Percentiles rank a stretch among this genome's conserved stretches.
These are phyloP conservation scores for Drosophila koepferae DNA, from an alignment of 2,888 invertebrate species.

Conservation along the genomic window DNA sequence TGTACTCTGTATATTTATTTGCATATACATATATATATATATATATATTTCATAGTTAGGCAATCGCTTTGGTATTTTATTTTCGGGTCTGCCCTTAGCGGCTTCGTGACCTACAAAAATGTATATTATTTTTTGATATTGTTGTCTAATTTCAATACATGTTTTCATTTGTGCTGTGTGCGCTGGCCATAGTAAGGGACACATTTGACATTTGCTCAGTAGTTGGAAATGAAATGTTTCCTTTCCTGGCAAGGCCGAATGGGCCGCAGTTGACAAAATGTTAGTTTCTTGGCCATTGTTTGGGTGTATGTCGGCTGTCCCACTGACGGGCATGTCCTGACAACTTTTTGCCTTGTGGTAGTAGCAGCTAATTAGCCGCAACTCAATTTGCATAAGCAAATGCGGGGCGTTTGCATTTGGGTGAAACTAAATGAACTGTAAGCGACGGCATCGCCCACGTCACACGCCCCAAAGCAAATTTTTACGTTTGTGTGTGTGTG, in stretches of 20 bases:
- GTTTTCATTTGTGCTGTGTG: slow-evolving; percentile 25
- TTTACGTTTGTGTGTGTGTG: background rate
- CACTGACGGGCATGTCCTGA: slow-evolving; percentile 12
- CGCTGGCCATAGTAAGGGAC: slow-evolving; percentile 28
- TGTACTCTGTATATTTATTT: slow-evolving; percentile 14
- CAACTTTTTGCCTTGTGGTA: slow-evolving; percentile 32
- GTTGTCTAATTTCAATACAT: slow-evolving; percentile 36
- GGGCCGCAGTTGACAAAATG: slow-evolving; percentile 30
- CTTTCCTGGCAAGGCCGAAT: slow-evolving; percentile 29
- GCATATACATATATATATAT: slow-evolving; percentile 2
- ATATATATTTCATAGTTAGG: slow-evolving; percentile 5
- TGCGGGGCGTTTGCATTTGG: slow-evolving; percentile 44
- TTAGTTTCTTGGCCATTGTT: slow-evolving; percentile 29
- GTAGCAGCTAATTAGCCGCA: slow-evolving; percentile 63
- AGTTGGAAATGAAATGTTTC: slow-evolving; percentile 34
- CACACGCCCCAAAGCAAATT: slow-evolving; percentile 38
- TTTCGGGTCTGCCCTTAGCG: slow-evolving; percentile 25
- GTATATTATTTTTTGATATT: slow-evolving; percentile 7
- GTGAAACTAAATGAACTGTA: slow-evolving; percentile 66
- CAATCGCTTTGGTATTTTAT: slow-evolving; percentile 17
- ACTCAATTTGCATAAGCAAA: slow-evolving; percentile 65
- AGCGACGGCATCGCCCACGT: slow-evolving; percentile 50
- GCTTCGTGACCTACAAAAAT: slow-evolving; percentile 32
- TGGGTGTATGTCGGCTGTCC: slow-evolving; percentile 1
- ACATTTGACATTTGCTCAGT: slow-evolving; percentile 54